Percentiles rank a stretch among this genome's conserved stretches.
Conservation (phyloP, 2,797 vertebrate genomes). For the Carduelis carduelis region DNA sequence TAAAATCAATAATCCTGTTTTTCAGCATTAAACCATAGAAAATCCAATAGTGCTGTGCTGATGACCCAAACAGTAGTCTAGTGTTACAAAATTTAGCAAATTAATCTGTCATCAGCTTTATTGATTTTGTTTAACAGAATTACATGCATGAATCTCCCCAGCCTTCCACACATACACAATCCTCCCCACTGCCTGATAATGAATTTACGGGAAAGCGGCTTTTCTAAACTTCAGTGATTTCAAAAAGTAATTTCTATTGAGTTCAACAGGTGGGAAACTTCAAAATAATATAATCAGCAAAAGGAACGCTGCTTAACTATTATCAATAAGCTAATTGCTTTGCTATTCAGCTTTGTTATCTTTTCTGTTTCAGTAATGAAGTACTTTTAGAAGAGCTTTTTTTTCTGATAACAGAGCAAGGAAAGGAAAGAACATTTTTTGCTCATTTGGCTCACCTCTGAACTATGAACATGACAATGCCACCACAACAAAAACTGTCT, state of each 20-base stretch:
- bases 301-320: conserved; percentile 17
- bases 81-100: conserved; percentile 68
- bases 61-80: conserved; percentile 68
- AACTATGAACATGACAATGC: neutral
- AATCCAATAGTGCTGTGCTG: conserved; percentile 70
- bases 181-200: conserved; percentile 18
- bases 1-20: conserved; percentile 83
- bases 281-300: conserved; percentile 24
- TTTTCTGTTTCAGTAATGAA: neutral
- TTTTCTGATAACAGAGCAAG: neutral
- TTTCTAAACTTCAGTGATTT: conserved; percentile 39
- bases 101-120: conserved; percentile 75
- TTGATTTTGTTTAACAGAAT: conserved; percentile 79
- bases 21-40: conserved; percentile 75
- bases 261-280: conserved; percentile 54
- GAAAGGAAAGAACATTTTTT: neutral
- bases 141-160: conserved; percentile 61
- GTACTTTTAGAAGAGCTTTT: neutral
- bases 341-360: neutral
- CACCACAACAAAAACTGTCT: neutral
- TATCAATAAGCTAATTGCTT: conserved; percentile 29
- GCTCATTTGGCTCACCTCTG: neutral
- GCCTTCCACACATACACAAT: neutral
- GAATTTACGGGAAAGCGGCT: conserved; percentile 22
- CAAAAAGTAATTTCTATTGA: conserved; percentile 27